Percentiles rank a stretch among this genome's conserved stretches.
phyloP scores from a whole-genome alignment of 2,797 vertebrate species.

The Gymnopithys bicolor region DNA sequence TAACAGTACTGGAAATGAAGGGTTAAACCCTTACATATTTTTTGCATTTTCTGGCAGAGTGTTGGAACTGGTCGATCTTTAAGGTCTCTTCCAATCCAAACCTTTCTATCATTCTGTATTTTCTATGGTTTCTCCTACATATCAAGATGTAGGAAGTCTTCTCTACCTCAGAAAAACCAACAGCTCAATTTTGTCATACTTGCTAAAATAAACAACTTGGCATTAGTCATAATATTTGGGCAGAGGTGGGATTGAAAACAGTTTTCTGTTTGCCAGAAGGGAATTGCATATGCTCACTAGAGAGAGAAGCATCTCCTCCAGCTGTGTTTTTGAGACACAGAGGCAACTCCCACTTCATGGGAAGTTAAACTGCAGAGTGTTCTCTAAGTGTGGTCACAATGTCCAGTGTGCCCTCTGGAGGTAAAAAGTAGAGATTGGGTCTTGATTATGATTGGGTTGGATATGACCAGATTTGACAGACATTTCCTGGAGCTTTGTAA shows the following conservation, averaged over 20 bases:
- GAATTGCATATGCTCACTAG: neutral
- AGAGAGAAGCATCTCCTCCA: neutral
- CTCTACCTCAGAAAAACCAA: neutral
- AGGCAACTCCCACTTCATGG: too few relatives aligned
- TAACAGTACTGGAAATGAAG: neutral
- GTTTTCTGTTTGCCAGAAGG: neutral
- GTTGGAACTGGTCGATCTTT: neutral
- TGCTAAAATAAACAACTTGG: neutral
- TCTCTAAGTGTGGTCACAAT: neutral
- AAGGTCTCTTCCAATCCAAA: neutral
- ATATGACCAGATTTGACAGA: too few relatives aligned
- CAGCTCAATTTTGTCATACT: neutral
- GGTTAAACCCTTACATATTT: neutral
- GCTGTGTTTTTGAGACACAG: neutral
- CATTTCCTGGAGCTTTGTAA: neutral
- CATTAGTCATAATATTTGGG: neutral
- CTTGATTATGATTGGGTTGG: too few relatives aligned
- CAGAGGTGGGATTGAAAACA: neutral
- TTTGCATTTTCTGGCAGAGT: neutral
- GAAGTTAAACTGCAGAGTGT: neutral
- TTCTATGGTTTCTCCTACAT: neutral
- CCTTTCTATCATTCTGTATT: neutral
- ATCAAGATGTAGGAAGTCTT: neutral
- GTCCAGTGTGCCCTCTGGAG: too few relatives aligned
- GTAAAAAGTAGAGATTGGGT: too few relatives aligned